phyloP scores from a whole-genome alignment of 2,113 vertebrate species.

The Bos taurus region DNA sequence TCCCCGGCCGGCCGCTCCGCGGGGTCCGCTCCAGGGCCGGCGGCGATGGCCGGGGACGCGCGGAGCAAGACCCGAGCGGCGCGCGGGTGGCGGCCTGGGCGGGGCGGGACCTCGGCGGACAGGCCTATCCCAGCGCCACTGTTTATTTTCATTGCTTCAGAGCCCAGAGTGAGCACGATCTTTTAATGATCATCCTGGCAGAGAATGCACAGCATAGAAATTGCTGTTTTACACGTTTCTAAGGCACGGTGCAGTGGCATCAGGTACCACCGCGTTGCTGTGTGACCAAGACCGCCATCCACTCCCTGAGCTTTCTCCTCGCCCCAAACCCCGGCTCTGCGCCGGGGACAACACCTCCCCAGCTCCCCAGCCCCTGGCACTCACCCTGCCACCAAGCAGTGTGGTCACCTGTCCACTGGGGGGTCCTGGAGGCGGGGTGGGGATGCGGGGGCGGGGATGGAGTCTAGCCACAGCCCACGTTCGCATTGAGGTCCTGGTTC shows the following conservation, averaged over 20 bases:
- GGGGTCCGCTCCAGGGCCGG: neutral
- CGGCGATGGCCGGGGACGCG: neutral
- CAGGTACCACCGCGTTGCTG: neutral
- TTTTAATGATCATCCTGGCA: too few species aligned
- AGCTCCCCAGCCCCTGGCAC: neutral
- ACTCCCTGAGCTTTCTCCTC: neutral
- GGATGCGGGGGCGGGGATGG: neutral
- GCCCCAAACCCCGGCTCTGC: neutral
- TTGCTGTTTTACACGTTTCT: accelerated
- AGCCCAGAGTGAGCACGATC: neutral
- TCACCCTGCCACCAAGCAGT: neutral
- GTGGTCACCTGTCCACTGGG: neutral
- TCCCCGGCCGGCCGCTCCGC: too few species aligned
- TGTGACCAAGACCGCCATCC: neutral
- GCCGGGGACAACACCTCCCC: too few species aligned
- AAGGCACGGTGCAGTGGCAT: accelerated
- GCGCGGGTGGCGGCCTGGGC: neutral
- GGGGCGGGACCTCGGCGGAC: neutral
- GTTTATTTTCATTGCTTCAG: neutral
- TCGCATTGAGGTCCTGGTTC: too few species aligned
- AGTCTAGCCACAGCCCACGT: neutral
- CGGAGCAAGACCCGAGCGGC: neutral
- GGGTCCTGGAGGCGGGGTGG: accelerated
- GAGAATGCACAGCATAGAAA: neutral
- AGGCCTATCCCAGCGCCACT: neutral